phyloP scores from a whole-genome alignment of 1,140 invertebrate genomes.

The Gerris buenoi region DNA sequence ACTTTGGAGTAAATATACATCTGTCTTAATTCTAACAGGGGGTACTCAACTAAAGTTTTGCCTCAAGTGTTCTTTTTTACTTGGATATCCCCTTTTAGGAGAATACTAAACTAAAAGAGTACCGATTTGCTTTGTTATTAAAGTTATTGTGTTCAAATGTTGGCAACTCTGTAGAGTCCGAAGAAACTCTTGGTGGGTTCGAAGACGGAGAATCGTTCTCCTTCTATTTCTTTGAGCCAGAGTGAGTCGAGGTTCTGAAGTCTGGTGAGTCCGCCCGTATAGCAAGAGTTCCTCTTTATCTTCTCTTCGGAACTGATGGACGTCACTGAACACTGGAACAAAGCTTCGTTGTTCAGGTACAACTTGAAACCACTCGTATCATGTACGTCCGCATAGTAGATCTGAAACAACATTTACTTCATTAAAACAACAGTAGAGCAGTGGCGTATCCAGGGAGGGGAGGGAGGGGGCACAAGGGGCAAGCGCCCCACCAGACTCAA shows the following conservation, averaged over 20 bases:
- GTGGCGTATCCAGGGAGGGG: too few species aligned
- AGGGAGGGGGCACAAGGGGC: too few species aligned
- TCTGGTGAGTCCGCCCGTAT: conserved; percentile 26
- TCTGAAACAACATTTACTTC: conserved; percentile 17
- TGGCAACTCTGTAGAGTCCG: conserved; percentile 25
- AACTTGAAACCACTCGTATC: conserved; percentile 28
- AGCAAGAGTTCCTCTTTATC: conserved; percentile 29
- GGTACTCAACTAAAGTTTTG: too few species aligned
- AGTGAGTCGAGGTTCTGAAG: conserved; percentile 27
- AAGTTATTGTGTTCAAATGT: background rate
- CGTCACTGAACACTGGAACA: conserved; percentile 27
- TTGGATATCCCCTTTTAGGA: too few species aligned
- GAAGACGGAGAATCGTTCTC: conserved; percentile 28
- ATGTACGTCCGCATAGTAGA: conserved; percentile 29
- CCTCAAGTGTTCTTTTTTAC: too few species aligned
- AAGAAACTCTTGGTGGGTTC: conserved; percentile 32
- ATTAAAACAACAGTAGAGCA: too few species aligned
- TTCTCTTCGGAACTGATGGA: conserved; percentile 4
- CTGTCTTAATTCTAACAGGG: too few species aligned
- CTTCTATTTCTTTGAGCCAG: conserved; percentile 28
- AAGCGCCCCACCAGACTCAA: too few species aligned
- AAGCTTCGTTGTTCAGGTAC: conserved; percentile 25
- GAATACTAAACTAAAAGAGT: too few species aligned
- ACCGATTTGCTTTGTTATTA: too few species aligned
- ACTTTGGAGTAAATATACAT: too few species aligned